These are phyloP conservation scores for Iselma pallidipennis DNA, from an alignment of 2,888 invertebrate species.

Conservation along the genomic window DNA sequence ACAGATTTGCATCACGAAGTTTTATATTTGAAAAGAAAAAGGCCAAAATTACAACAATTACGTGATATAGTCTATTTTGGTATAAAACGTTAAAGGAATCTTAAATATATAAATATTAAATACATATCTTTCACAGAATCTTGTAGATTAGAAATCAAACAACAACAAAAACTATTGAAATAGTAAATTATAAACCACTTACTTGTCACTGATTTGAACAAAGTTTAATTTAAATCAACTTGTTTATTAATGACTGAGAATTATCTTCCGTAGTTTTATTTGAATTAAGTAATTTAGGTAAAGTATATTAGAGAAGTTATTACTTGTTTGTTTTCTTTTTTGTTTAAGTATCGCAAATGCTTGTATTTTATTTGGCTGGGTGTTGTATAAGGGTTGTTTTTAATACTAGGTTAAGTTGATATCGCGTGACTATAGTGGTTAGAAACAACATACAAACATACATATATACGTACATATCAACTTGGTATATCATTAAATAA, in stretches of 20 bases:
- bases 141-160: too few species aligned
- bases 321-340: too few species aligned
- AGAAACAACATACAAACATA: neutral
- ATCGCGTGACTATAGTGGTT: neutral
- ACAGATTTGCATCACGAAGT: neutral
- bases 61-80: neutral
- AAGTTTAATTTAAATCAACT: neutral
- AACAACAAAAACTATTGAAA: too few species aligned
- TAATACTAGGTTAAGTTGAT: neutral
- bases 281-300: too few species aligned
- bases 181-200: neutral
- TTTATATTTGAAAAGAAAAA: neutral
- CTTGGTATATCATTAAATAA: constrained; percentile 20
- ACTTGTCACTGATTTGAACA: neutral
- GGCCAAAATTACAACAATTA: neutral
- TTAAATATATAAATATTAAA: too few species aligned
- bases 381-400: neutral
- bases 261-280: neutral
- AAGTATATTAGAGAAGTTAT: too few species aligned
- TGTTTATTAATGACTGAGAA: neutral
- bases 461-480: neutral
- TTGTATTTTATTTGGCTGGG: neutral
- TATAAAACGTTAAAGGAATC: too few species aligned
- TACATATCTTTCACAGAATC: too few species aligned
- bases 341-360: neutral